Evolutionary conservation across 30 jellyfish, hydroid and myxozoan genomes (phyloP), one percentile per base, ranked within the genome.

Genomic region (Aurelia coerulea): DNA sequence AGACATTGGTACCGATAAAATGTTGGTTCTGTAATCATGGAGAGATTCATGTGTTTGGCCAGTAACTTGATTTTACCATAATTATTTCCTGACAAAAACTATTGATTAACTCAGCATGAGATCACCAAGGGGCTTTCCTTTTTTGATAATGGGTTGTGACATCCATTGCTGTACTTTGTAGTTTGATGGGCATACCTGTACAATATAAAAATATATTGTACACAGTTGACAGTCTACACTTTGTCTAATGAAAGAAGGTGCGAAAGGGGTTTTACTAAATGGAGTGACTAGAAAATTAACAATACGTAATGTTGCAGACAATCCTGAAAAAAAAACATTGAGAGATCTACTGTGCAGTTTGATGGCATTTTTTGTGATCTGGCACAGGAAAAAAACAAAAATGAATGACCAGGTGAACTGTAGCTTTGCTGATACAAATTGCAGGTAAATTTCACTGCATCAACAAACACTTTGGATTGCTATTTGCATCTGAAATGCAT

Each of bases 71-170:
- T 67, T 10, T 67, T 67, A 6, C 23, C 51, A 67, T 23, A 67
- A 67, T 67, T 67, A 32, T 67, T 67, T 2, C 78, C 78, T 2
- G 78, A 67, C 5, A n/a, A 67, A 67, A 17, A 67, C 18, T 23
- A 67, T 67, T 0, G 78, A 67, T 67, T 58, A 67, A 15, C 78
- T 34, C 35, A 67, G 16, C 54, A 67, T 31, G 51, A 67, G 54
- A 67, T 67, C 78, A 23, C 78, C 78, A 23, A 23, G 78, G 54
- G 54, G 78, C 23, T 31, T 67, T 67, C 78, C 78, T 67, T 67
- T 4, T 32, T 67, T 19, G 2, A 67, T 2, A 13, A 67, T 23
- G 29, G 78, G 78, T 37, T 67, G 78, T 67, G 78, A 67, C 19
- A 67, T 67, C 78, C 78, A 67, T 17, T 67, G 23, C 41, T 67